These are phyloP conservation scores for Vespertilio murinus DNA, from an alignment of 2,797 vertebrate genomes.

Conservation along the genomic window DNA sequence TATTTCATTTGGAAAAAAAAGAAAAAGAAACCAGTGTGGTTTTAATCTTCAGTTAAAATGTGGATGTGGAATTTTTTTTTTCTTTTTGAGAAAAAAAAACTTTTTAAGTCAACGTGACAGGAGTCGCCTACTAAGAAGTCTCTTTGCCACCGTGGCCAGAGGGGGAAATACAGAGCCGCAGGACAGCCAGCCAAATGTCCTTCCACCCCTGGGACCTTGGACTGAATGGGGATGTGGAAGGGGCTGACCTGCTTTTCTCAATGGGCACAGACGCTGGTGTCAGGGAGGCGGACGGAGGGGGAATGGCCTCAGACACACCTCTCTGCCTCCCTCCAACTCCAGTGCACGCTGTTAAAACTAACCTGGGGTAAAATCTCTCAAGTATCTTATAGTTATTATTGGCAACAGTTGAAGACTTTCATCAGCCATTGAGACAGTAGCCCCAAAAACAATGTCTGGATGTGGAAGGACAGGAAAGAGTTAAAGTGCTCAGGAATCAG, in stretches of 20 bases:
- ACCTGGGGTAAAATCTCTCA: not conserved
- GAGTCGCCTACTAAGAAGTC: not conserved
- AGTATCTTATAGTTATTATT: not conserved
- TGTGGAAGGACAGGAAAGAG: not conserved
- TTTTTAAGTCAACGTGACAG: not conserved
- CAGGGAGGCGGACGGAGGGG: not conserved
- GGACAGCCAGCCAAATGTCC: not conserved
- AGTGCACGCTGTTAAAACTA: not conserved
- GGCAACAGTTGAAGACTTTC: not conserved
- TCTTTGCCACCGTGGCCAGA: not conserved
- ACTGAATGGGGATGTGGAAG: no score
- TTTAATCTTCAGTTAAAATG: conserved; percentile 47
- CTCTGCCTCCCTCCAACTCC: not conserved
- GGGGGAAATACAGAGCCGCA: not conserved
- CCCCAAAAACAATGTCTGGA: not conserved
- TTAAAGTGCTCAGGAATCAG: not conserved
- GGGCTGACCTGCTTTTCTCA: not conserved
- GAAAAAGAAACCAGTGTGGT: not conserved
- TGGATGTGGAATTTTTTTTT: conserved; percentile 22
- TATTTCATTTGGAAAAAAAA: conserved; percentile 31
- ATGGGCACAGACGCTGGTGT: not conserved
- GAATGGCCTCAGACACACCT: not conserved
- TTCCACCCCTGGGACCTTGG: not conserved
- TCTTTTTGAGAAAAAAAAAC: not conserved
- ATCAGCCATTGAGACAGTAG: not conserved